Conservation (phyloP, 2,888 invertebrate species). For the Brachypterus glaber region DNA sequence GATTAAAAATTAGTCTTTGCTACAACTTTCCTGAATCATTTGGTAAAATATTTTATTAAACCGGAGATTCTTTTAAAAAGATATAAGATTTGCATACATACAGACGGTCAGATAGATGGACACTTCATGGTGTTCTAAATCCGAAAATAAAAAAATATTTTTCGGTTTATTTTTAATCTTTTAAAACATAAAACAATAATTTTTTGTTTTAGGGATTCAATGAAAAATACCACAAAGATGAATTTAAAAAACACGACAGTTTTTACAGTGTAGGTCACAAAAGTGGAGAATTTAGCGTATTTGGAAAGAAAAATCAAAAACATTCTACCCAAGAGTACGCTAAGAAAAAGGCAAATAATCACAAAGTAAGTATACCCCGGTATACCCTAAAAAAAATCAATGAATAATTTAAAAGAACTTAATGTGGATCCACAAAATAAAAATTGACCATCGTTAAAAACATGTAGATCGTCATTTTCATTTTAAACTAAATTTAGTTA, state of each 20-base stretch:
- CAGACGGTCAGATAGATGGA: too few species aligned
- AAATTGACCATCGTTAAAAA: too few species aligned
- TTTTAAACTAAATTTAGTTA: too few species aligned
- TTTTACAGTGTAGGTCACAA: slow-evolving; percentile 41
- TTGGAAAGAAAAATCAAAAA: slow-evolving; percentile 34
- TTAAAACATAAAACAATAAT: slow-evolving; percentile 2
- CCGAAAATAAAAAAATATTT: background rate
- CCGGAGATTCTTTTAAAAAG: too few species aligned
- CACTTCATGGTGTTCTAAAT: too few species aligned
- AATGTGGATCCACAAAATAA: too few species aligned
- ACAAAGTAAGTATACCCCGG: slow-evolving; percentile 22
- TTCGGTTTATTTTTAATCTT: background rate
- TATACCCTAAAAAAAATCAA: background rate
- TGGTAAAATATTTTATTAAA: too few species aligned
- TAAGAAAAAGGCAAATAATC: slow-evolving; percentile 23
- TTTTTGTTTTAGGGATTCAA: slow-evolving; percentile 36
- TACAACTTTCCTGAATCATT: too few species aligned
- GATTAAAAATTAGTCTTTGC: too few species aligned
- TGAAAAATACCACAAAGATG: slow-evolving; percentile 41
- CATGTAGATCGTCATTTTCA: too few species aligned
- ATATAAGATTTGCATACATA: too few species aligned
- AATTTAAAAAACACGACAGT: slow-evolving; percentile 39
- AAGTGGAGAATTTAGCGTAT: slow-evolving; percentile 36
- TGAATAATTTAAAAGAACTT: background rate
- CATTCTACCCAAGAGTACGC: slow-evolving; percentile 22